Evolutionary conservation across 2,113 vertebrate genomes (phyloP), one percentile per base, ranked within the genome.

Genomic region (Microcebus murinus): DNA sequence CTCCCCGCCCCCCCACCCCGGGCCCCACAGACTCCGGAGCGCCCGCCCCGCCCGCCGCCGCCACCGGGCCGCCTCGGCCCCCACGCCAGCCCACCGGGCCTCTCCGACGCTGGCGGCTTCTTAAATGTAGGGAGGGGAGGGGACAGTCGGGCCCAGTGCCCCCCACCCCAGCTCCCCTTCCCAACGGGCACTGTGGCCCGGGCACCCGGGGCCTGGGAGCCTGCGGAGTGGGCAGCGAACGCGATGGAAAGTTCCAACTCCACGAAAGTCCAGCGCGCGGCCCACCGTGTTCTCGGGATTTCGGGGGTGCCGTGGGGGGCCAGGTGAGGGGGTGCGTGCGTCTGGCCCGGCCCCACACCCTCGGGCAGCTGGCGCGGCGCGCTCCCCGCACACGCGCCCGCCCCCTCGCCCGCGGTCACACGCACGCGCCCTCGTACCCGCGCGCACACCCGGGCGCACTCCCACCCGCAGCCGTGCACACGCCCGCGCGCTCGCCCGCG

Each of bases 211-310:
- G 55, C n/a, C 39, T 15, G 25, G 91, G 36, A n/a, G 92, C 79
- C 61, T 61, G 89, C 45, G 18, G 74, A 36, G 79, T 34, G 95
- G 83, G 73, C 70, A 50, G 77, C 55, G 65, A 80, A 25, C 23
- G 57, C 31, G 55, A 68, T 70, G 7, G 34, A 90, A 96, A 97
- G 90, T 97, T 91, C 77, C 57, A 80, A 96, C 95, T 84, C 92
- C 79, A 39, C 86, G 11, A 50, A 95, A 96, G 96, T 96, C 87
- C 82, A 15, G 70, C 63, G 80, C 45, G 57, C 74, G 42, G 94
- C 52, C 83, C 90, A 1, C 67, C 0, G 79, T 4, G 61, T 90
- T 31, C 31, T 50, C 4, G 57, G 88, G 73, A 55, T 80, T 81
- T 57, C 29, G 29, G 81, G 84, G 88, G 34, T 50, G 90, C 55